These are phyloP conservation scores for Melipona bicolor DNA, from an alignment of 2,888 invertebrate species.

Conservation along the genomic window DNA sequence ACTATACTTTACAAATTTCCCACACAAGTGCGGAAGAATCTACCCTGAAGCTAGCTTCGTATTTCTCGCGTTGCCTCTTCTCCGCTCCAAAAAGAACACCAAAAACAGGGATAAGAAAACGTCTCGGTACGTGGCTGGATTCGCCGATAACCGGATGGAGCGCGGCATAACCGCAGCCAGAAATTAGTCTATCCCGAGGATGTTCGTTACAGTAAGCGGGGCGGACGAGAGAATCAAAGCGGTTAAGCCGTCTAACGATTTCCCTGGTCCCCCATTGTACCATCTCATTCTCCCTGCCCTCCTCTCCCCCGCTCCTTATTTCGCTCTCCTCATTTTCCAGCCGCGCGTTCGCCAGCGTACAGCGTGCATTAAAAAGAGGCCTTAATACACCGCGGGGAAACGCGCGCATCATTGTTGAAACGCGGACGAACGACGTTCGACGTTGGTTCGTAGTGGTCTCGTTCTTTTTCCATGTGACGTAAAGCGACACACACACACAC, in stretches of 20 bases:
- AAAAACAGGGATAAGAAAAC: conserved; percentile 7
- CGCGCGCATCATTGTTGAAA: conserved; percentile 41
- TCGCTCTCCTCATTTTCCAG: conserved; percentile 44
- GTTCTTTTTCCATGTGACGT: background rate
- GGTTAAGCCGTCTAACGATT: conserved; percentile 58
- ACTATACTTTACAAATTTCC: too few relatives aligned
- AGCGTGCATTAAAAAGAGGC: conserved; percentile 42
- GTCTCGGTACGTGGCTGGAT: conserved; percentile 1
- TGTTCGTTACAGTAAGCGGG: conserved; percentile 28
- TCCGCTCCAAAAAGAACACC: background rate
- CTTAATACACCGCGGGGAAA: conserved; percentile 50
- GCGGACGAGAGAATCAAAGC: conserved; percentile 53
- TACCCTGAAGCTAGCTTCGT: background rate
- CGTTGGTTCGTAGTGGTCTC: background rate
- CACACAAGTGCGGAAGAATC: too few relatives aligned
- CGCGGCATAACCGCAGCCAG: conserved; percentile 28
- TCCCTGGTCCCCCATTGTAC: conserved; percentile 46
- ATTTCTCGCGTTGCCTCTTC: background rate
- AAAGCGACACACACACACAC: conserved; percentile 6
- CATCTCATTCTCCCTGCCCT: background rate
- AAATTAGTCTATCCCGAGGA: conserved; percentile 38
- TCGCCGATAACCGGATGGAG: conserved; percentile 28
- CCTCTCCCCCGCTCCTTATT: conserved; percentile 27
- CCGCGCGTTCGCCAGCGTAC: conserved; percentile 18
- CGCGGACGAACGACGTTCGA: conserved; percentile 21